Base-by-base conservation (phyloP, 2,113 vertebrate species). In the Gymnocephalus cernua region DNA sequence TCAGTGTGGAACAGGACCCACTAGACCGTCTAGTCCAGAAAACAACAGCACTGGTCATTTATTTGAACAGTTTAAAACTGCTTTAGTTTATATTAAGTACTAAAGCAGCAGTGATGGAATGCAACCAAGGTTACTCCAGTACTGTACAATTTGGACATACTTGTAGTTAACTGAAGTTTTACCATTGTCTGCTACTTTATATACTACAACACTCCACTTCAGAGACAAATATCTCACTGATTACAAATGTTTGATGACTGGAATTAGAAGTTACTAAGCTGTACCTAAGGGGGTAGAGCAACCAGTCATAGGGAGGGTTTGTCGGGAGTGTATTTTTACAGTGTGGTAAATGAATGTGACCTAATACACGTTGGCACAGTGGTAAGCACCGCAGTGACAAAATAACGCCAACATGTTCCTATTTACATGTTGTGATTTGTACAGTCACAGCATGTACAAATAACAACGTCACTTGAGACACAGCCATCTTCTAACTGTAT, bases 1-100 rank as follows among this genome's bases (percentile, higher is more conserved):
- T 84, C 63, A 67, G 83, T 51, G 71, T 59, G 64, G 75, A 84
- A 82, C 83, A 70, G 47, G 79, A 47, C 72, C 59, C 66, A 7
- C 2, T 66, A 80, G 80, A 75, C 59, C 35, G 50, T 74, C 71
- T 53, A 72, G 21, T 80, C 72, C 70, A 82, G 70, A 57, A 69
- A 71, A 82, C 64, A 32, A 51, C 67, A 59, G 44, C 25, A 5
- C 35, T 44, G 65, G 15, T 35, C n/a, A 58, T 82, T 78, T 57
- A 62, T 78, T 88, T 38, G 23, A 83, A 68, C 38, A n/a, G 25
- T 32, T 73, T 69, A 21, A 51, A 82, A 47, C 67, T 66, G 70
- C 44, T 53, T 14, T 25, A 25, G 74, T 54, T 74, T 19, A 18
- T 76, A 48, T 64, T 73, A 18, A 25, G 74, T 12, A 1, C 0